Evolutionary conservation across 2,113 vertebrate species (phyloP), one percentile per base, ranked within the genome.

Genomic region (Tor tambroides): DNA sequence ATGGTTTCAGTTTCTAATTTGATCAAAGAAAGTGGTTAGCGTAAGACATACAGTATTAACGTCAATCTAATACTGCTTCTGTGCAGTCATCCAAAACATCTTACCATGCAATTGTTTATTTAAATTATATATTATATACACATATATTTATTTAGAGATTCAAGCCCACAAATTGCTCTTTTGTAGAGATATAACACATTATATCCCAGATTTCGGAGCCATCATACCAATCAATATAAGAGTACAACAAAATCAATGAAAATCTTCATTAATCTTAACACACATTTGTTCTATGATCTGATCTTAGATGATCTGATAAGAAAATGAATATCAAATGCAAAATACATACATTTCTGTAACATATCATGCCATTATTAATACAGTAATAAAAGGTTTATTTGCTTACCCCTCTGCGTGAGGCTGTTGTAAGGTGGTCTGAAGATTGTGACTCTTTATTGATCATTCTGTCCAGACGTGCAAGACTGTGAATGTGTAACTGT

Each of bases 401-500:
- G 46, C 88, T 38, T 87, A 89, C 88, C 88, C 56, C 83, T 89
- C 80, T 89, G 49, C 28, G 84, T 83, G 88, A 80, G 51, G 84
- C 86, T 84, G 67, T 75, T 56, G 86, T 89, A 21, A 90, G 91
- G 85, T 89, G 83, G 77, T 89, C 76, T 75, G 54, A 82, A 76
- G 91, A 92, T 65, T 89, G 88, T 26, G 87, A 88, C 75, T 90
- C 87, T 56, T 85, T 88, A 83, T 89, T 88, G 83, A 93, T 82
- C 89, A 87, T 88, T 74, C 85, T 84, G 82, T 71, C 65, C 72
- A 80, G 91, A 84, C 54, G 87, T 49, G 85, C 38, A 83, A 83
- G 54, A 63, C 21, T 82, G 5, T 85, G 38, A 28, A 5, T 79
- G 35, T 69, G 32, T 61, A 56, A 71, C 72, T 78, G 84, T 78